Base-by-base conservation (phyloP, 2,113 vertebrate species). In the Morone chrysops region DNA sequence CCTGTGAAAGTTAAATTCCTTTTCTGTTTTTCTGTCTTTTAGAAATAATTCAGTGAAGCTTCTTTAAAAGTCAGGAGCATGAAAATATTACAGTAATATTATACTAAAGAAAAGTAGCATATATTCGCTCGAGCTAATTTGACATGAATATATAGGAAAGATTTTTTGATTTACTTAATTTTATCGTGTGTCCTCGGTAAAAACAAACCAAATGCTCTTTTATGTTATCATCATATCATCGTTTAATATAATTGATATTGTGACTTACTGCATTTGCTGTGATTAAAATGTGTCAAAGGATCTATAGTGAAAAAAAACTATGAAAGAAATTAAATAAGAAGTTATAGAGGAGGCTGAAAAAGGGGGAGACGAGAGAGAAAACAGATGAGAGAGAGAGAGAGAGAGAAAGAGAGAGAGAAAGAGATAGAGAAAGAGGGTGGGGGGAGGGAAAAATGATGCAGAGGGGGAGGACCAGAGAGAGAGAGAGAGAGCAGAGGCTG, bases 341-440 rank as follows among this genome's bases (percentile, higher is more conserved):
- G 75, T 77, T 70, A 41, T 1, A 25, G 48, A 65, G 74, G 13
- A 75, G 31, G n/a, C n/a, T 66, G 70, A 4, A 73, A 74, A 79
- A 60, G 43, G 57, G 20, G 31, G 18, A 53, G 14, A 71, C 38
- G 16, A 47, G 12, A 71, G 50, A 69, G 13, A 38, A 25, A 5
- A 31, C 6, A 22, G 14, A 45, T 9, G 20, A 22, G 5, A 45
- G 53, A 45, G 20, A 6, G 8, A 2, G 54, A 2, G 13, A 22
- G 38, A 76, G n/a, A 13, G 14, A n/a, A n/a, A n/a, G n/a, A n/a
- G n/a, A 16, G 31, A 25, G 7, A 4, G 54, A 41, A 31, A 36
- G 54, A 48, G 18, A 20, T 71, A 43, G 63, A 25, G 25, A 40
- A 14, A 20, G 61, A 76, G 31, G 18, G 25, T 70, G 65, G 48